phyloP scores from a whole-genome alignment of 1,140 invertebrate species.

The Brachionus rotundiformis region DNA sequence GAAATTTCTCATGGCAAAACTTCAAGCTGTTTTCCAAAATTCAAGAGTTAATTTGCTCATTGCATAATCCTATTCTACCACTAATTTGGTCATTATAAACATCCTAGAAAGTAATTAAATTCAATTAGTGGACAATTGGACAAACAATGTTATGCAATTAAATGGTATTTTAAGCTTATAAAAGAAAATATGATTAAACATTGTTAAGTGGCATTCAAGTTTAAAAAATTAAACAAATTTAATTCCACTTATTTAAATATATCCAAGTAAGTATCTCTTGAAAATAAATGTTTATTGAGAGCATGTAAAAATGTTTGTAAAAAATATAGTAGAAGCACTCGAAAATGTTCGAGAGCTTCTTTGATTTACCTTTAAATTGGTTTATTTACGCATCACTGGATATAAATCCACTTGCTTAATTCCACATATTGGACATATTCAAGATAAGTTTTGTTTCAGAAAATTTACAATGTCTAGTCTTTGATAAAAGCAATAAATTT shows the following conservation, averaged over 20 bases:
- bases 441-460: slow-evolving; percentile 18
- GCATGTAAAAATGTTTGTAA: no score
- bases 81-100: not conserved
- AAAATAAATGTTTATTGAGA: slow-evolving; percentile 17
- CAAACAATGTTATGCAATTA: not conserved
- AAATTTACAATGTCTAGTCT: slow-evolving; percentile 22
- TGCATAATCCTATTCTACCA: not conserved
- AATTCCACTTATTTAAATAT: slow-evolving; percentile 15
- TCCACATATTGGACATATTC: not conserved
- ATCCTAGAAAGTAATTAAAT: not conserved
- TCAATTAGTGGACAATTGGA: slow-evolving; percentile 13
- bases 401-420: slow-evolving; percentile 25
- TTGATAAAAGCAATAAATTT: slow-evolving; percentile 6
- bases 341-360: slow-evolving; percentile 28
- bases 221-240: not conserved
- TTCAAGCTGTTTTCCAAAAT: not conserved
- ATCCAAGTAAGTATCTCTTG: not conserved
- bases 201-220: slow-evolving; percentile 7
- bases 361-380: slow-evolving; percentile 29
- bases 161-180: slow-evolving; percentile 9
- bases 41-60: not conserved
- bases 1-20: not conserved
- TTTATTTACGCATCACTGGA: not conserved
- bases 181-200: slow-evolving; percentile 21
- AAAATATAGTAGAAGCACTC: slow-evolving; percentile 16